Percentiles rank a stretch among this genome's conserved stretches.
Conservation (phyloP, 2,797 vertebrate genomes). For the Artibeus lituratus region DNA sequence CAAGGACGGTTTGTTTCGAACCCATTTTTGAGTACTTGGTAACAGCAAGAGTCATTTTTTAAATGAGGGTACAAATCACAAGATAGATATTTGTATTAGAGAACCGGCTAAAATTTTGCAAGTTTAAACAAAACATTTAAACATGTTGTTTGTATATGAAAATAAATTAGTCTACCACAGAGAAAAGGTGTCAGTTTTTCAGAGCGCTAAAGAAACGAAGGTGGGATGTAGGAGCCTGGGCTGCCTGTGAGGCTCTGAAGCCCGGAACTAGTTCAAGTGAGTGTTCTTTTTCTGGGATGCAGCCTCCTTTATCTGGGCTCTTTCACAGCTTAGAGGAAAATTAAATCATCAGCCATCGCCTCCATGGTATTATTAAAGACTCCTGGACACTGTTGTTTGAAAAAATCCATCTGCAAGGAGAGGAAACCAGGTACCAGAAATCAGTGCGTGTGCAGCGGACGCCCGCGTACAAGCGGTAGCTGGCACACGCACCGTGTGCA, state of each 20-base stretch:
- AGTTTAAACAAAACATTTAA: neutral
- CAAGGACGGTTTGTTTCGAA: slow-evolving; percentile 43
- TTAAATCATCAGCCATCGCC: neutral
- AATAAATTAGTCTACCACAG: neutral
- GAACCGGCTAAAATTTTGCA: neutral
- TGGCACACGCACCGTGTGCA: fast-evolving
- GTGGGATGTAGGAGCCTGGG: neutral
- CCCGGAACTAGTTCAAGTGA: neutral
- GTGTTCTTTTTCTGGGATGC: neutral
- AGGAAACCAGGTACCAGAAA: neutral
- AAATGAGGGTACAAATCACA: neutral
- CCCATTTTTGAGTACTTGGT: neutral
- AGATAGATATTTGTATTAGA: neutral
- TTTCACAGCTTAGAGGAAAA: neutral
- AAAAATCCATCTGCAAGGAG: neutral
- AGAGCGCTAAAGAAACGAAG: neutral
- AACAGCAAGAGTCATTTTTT: neutral
- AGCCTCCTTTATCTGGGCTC: neutral
- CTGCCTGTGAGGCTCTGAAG: neutral
- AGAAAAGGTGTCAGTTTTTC: neutral
- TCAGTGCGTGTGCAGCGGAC: fast-evolving
- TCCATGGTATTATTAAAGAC: neutral
- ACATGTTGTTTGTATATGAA: neutral
- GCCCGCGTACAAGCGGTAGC: fast-evolving
- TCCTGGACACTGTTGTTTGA: neutral